Evolutionary conservation across 2,113 vertebrate species (phyloP), one percentile per base, ranked within the genome.

Genomic region (Cebus imitator): DNA sequence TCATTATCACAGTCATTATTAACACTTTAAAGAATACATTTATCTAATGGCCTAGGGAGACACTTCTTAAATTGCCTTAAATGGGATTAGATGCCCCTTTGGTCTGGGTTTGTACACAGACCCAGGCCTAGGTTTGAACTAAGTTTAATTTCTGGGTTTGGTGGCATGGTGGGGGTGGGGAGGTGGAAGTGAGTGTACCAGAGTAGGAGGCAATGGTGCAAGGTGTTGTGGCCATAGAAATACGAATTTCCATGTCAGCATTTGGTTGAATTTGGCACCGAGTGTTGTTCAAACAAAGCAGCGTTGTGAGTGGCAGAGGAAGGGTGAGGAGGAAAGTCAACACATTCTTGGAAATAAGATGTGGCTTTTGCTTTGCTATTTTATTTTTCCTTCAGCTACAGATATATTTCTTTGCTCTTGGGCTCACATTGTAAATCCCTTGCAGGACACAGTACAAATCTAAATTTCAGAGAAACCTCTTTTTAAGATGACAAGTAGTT

Each of bases 301-400:
- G 87, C 2, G 6, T 86, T 98, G 93, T 98, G 90, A 97, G 93
- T 89, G 75, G 87, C 82, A 95, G 86, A 98, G 93, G 97, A 93
- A 97, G 89, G 93, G 95, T 94, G 95, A 64, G 75, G 76, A 80
- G 84, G 52, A 97, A 98, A 97, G 94, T 97, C 91, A 97, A 97
- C 86, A 95, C 72, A 90, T 96, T 97, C 96, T 97, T 97, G 96
- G 93, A 97, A 97, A 95, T 97, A 84, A 97, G 75, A 97, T 91
- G 93, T 79, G 66, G 83, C 64, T 93, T 97, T 97, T 90, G 87
- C 95, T 96, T 97, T 87, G 76, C 64, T 92, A 32, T 90, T 95
- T 95, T 86, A 10, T 55, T 90, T 97, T 97, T 76, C 16, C 70
- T 95, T 92, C 35, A 91, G 93, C 75, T 78, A 81, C n/a, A 90